These are phyloP conservation scores for Dendrolimus kikuchii DNA, from an alignment of 1,140 invertebrate genomes.

Conservation along the genomic window DNA sequence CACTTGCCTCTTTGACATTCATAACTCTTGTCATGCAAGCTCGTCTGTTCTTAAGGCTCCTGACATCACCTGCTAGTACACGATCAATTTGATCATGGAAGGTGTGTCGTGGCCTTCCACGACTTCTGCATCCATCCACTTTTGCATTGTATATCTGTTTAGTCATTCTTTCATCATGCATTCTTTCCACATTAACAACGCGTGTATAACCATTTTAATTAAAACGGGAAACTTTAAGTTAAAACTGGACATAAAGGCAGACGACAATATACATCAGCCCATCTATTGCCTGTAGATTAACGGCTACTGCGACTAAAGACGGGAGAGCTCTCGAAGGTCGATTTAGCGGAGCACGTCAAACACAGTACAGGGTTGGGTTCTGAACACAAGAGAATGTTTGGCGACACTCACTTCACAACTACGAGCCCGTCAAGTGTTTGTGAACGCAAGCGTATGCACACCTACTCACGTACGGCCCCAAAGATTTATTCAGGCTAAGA, in stretches of 20 bases:
- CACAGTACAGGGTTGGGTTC: conserved; percentile 20
- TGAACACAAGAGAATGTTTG: conserved; percentile 19
- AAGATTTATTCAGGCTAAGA: conserved; percentile 17
- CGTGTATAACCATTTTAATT: too few relatives aligned
- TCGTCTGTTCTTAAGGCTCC: too few relatives aligned
- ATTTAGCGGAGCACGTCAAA: conserved; percentile 29
- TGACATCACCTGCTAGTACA: too few relatives aligned
- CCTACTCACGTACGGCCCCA: conserved; percentile 12
- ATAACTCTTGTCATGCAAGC: too few relatives aligned
- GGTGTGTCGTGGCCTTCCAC: too few relatives aligned
- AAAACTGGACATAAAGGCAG: conserved; percentile 1
- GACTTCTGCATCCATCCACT: too few relatives aligned
- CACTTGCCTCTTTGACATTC: too few relatives aligned
- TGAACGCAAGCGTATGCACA: conserved; percentile 18
- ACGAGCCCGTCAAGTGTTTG: conserved; percentile 22
- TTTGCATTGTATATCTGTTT: too few relatives aligned
- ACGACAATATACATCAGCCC: neutral
- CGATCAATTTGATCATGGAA: too few relatives aligned
- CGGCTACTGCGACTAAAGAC: conserved; percentile 7
- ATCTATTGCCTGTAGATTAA: neutral
- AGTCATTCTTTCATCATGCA: too few relatives aligned
- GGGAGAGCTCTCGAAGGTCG: conserved; percentile 20
- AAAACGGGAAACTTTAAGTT: too few relatives aligned
- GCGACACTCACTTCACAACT: conserved; percentile 27
- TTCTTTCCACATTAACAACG: too few relatives aligned